Evolutionary conservation across 2,113 vertebrate genomes (phyloP).

Genomic region (Lipotes vexillifer): DNA sequence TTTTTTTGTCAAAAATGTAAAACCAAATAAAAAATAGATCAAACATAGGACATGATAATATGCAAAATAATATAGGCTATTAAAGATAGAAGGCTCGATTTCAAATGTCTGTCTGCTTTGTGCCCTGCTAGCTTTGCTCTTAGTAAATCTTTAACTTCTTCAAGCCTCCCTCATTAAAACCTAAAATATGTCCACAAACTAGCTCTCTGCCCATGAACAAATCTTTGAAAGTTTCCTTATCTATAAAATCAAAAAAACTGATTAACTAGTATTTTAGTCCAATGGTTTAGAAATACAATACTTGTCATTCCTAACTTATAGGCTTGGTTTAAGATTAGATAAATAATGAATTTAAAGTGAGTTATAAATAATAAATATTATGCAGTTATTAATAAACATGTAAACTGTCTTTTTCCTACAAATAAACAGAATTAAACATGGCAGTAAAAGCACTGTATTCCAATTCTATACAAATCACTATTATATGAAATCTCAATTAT

Average conservation of each 20-base stretch:
- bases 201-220: neutral
- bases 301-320: neutral
- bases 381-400: neutral
- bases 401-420: neutral
- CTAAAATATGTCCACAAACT: neutral
- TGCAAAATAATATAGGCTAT: neutral
- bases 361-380: neutral
- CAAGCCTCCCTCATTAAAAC: neutral
- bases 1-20: constrained; percentile 21
- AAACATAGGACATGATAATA: neutral
- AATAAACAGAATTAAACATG: neutral
- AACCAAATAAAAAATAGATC: neutral
- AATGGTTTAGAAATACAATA: neutral
- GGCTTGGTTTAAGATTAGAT: neutral
- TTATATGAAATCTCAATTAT: neutral
- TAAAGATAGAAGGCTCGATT: neutral
- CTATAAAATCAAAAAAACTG: neutral
- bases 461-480: neutral
- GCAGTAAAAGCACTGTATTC: neutral
- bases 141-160: neutral
- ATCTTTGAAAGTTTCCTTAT: neutral
- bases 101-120: neutral
- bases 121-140: neutral
- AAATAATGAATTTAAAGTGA: neutral
- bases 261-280: neutral